Base-by-base conservation (phyloP, 2,888 invertebrate genomes). In the Pelosia muscerda region DNA sequence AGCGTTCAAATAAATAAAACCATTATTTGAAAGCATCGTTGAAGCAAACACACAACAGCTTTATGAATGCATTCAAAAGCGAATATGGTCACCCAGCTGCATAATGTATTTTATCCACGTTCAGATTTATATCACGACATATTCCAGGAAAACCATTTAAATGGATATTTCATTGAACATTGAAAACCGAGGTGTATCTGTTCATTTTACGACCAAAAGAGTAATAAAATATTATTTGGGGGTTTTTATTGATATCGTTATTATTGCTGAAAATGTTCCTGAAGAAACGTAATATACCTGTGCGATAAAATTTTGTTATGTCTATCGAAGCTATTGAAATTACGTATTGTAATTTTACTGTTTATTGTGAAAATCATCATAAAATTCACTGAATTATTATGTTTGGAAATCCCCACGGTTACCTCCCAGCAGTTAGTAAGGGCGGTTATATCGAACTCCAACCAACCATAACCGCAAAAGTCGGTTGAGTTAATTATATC, bases 211-310 rank as follows among this genome's bases (percentile, higher is more conserved):
- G 67, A 53, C 28, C 28, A 49, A 59, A 49, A 54, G n/a, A 25
- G 34, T 63, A 58, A 56, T 63, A 67, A 58, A 63, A 67, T 58
- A 58, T 58, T 65, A 59, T 28, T 67, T 62, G 19, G 49, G 31
- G 34, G 53, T 31, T 66, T 67, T 67, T 67, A 63, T 67, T 62
- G 58, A 42, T 62, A 62, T 57, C 55, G 53, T 63, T 66, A 60
- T 54, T 59, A 6, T 58, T 15, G 22, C n/a, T 25, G 28, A 10
- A 13, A 8, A 9, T 31, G 15, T 58, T 15, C 42, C 19, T 19
- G 42, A 15, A 38, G 38, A 38, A 42, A 42, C 1, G 19, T 38
- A 15, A 38, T 15, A 42, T 5, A 42, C 15, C 19, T 6, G 42
- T 42, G 19, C 42, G 19, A 19, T 42, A 42, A 42, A 42, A 42